phyloP scores from a whole-genome alignment of 2,113 vertebrate genomes.

The Perccottus glenii region DNA sequence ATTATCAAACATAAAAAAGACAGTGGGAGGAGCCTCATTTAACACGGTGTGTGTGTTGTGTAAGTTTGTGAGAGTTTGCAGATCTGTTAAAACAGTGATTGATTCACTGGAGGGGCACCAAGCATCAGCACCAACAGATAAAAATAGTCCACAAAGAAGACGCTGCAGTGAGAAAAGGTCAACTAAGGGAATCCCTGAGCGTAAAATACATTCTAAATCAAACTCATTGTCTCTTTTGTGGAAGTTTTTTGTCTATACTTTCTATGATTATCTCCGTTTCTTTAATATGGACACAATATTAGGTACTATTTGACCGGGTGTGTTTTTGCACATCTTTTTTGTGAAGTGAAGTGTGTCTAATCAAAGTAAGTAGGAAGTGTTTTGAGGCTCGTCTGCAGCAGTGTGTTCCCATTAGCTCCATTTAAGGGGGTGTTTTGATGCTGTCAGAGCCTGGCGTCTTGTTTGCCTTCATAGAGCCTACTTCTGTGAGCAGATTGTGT shows the following conservation, averaged over 20 bases:
- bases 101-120: background rate
- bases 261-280: too few species aligned
- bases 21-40: background rate
- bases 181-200: background rate
- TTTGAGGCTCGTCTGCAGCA: background rate
- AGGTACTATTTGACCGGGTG: background rate
- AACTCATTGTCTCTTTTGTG: too few species aligned
- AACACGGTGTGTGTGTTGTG: constrained; percentile 1
- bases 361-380: constrained; percentile 29
- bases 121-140: constrained; percentile 5
- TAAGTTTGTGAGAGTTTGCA: constrained; percentile 6
- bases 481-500: background rate
- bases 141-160: background rate
- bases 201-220: background rate
- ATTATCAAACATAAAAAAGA: too few species aligned
- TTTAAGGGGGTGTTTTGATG: constrained; percentile 65
- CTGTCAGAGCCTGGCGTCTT: constrained; percentile 32
- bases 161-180: background rate
- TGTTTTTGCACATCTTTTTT: background rate
- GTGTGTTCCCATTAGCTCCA: constrained; percentile 51
- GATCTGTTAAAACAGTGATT: constrained; percentile 5
- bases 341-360: constrained; percentile 26
- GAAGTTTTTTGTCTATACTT: too few species aligned
- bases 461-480: background rate
- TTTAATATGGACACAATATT: background rate